Evolutionary conservation across 2,888 invertebrate genomes (phyloP).

Genomic region (Sarcophaga variegata): DNA sequence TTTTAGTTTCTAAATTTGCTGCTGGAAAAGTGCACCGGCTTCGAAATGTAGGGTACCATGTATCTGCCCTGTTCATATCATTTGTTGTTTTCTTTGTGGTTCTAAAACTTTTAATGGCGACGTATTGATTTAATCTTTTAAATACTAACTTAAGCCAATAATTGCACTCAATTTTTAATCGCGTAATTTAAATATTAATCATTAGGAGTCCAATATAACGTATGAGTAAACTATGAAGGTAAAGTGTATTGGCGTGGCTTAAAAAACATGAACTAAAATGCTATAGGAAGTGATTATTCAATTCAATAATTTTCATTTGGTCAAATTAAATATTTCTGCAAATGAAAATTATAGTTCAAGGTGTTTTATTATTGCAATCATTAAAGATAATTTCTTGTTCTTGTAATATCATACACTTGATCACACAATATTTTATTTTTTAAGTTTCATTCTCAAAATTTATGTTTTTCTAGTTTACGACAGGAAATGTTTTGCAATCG

Average conservation of each 20-base stretch:
- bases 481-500: slow-evolving; percentile 46
- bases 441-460: neutral
- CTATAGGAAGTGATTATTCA: slow-evolving; percentile 31
- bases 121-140: neutral
- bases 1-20: too few species aligned
- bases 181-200: neutral
- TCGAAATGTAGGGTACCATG: neutral
- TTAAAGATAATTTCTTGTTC: slow-evolving; percentile 1
- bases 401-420: neutral
- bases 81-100: neutral
- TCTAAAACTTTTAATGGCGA: neutral
- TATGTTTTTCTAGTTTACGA: neutral
- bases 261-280: neutral
- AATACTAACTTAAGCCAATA: neutral
- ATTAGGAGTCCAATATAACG: neutral
- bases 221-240: neutral
- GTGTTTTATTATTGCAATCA: neutral
- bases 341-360: slow-evolving; percentile 26
- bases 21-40: too few species aligned
- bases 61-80: neutral
- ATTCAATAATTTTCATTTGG: neutral
- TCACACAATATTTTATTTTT: neutral
- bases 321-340: too few species aligned
- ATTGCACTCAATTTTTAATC: neutral
- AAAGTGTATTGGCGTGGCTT: neutral